Conservation (phyloP, 2,888 invertebrate genomes). For the Autographa gamma region DNA sequence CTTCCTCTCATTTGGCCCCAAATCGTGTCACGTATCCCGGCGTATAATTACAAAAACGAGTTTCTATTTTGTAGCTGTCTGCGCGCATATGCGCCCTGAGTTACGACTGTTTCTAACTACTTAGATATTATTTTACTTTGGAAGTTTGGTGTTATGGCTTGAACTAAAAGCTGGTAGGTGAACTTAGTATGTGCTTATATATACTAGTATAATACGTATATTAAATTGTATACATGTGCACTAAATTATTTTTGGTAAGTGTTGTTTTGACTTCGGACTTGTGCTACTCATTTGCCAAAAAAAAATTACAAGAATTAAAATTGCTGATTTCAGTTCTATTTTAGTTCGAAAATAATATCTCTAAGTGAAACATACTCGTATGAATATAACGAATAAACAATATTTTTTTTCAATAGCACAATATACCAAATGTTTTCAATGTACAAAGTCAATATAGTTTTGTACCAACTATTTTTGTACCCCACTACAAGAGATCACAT, state of each 20-base stretch:
- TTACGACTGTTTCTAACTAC: constrained; percentile 46
- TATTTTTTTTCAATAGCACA: too few relatives aligned
- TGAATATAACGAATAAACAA: too few relatives aligned
- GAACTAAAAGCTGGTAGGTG: constrained; percentile 14
- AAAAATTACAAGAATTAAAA: too few relatives aligned
- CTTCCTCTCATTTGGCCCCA: constrained; percentile 65
- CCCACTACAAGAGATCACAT: background rate
- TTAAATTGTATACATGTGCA: too few relatives aligned
- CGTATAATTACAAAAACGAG: constrained; percentile 72
- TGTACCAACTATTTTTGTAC: background rate
- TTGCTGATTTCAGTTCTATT: too few relatives aligned
- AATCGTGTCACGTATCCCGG: constrained; percentile 69
- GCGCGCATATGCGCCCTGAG: constrained; percentile 53
- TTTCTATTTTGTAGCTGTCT: constrained; percentile 61
- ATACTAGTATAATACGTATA: too few relatives aligned
- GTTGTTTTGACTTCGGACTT: too few relatives aligned
- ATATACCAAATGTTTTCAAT: too few relatives aligned
- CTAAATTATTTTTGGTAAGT: too few relatives aligned
- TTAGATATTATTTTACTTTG: constrained; percentile 30
- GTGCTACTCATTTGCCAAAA: too few relatives aligned
- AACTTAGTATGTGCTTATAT: constrained; percentile 15
- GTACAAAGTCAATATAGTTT: background rate
- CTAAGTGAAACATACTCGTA: too few relatives aligned
- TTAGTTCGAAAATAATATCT: too few relatives aligned
- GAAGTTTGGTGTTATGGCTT: constrained; percentile 27